Percentiles rank a stretch among this genome's conserved stretches.
phyloP scores from a whole-genome alignment of 2,888 invertebrate genomes.

The Criorhina ranunculi region DNA sequence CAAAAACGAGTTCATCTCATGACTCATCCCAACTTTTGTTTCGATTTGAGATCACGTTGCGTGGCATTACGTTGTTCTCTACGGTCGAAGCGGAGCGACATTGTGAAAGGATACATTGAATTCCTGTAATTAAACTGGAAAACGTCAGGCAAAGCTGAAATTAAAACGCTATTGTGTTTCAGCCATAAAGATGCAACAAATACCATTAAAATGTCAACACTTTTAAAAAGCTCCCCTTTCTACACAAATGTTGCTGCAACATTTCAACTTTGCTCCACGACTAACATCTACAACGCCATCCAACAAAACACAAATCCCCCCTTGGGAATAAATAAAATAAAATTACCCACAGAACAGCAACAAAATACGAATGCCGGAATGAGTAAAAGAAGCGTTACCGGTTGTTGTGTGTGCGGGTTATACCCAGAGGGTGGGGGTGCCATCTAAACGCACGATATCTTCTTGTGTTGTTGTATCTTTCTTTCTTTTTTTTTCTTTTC shows the following conservation, averaged over 20 bases:
- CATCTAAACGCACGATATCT: slow-evolving; percentile 62
- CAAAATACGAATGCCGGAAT: slow-evolving; percentile 16
- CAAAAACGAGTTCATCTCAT: too few species aligned
- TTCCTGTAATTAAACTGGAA: too few species aligned
- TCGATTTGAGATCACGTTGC: too few species aligned
- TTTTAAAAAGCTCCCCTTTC: slow-evolving; percentile 25
- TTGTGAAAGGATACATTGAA: too few species aligned
- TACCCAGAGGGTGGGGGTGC: slow-evolving; percentile 52
- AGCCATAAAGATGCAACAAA: too few species aligned
- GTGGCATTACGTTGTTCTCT: too few species aligned
- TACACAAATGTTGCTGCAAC: slow-evolving; percentile 50
- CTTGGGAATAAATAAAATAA: background rate
- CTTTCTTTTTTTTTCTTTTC: slow-evolving; percentile 28
- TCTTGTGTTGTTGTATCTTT: slow-evolving; percentile 32
- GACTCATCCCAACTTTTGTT: too few species aligned
- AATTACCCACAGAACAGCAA: slow-evolving; percentile 16
- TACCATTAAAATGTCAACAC: slow-evolving; percentile 33
- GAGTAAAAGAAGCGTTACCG: slow-evolving; percentile 51
- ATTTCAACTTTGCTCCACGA: slow-evolving; percentile 2
- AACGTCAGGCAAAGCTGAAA: too few species aligned
- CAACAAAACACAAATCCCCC: slow-evolving; percentile 13
- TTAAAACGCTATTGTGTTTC: too few species aligned
- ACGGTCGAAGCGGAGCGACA: too few species aligned
- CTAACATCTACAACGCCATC: slow-evolving; percentile 9
- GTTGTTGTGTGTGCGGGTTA: slow-evolving; percentile 24